Base-by-base conservation (phyloP, 2,888 invertebrate species). In the Hipparchia semele region DNA sequence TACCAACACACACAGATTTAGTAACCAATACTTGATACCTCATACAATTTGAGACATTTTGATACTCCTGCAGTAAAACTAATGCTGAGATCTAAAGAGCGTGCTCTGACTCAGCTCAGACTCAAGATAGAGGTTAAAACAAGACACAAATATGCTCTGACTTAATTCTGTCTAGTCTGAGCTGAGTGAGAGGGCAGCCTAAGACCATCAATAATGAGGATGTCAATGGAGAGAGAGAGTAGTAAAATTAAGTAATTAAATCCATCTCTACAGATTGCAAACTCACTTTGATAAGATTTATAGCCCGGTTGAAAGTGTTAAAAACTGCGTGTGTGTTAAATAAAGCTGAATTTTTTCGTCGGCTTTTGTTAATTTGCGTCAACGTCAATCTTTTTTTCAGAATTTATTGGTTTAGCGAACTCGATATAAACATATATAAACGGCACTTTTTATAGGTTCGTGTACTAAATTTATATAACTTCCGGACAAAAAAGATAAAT, bases 181-280 rank as follows among this genome's bases (percentile, higher is more conserved):
- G 23, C 23, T 23, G 23, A 23, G 23, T 23, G 23, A 23, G 23
- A 23, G 23, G 23, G 23, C 23, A 23, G 23, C 23, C 23, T 23
- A 23, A 23, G 23, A 23, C 23, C 23, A 23, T 39, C 39, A 39
- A 39, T 39, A 39, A 39, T 39, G 39, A 39, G 39, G 39, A 39
- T 39, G 39, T 39, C 39, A 39, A 39, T 39, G 39, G 3, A 39
- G 39, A 39, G 39, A 39, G 39, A 39, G 39, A 39, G 39, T 5
- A 62, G 46, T 13, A 23, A 62, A 56, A 62, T 70, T 45, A 69
- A 62, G 61, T 62, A 70, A 54, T 23, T 45, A 70, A 62, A 61
- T 45, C 10, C 13, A 53, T 45, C 59, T 33, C 60, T 12, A 54
- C 61, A 45, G 9, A 56, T 54, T 51, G 51, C 51, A 45, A 45